Percentiles rank a stretch among this genome's conserved stretches.
These are phyloP conservation scores for Oxyscelio sp. DNA, from an alignment of 2,888 invertebrate species.

Conservation along the genomic window DNA sequence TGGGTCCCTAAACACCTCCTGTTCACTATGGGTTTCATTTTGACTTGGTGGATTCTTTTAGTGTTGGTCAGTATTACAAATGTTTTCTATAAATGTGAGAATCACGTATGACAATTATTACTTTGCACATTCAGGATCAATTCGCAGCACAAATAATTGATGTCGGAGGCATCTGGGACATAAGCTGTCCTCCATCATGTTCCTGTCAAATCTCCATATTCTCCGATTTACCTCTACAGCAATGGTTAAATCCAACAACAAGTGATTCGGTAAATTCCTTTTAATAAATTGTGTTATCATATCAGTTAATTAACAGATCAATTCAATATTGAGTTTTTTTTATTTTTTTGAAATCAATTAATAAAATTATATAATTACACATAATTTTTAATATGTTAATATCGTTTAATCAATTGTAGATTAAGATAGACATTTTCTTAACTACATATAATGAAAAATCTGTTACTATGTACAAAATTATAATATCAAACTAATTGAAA, in stretches of 20 bases:
- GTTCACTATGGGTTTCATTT: slow-evolving; percentile 76
- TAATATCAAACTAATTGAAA: background rate
- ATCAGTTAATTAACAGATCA: slow-evolving; percentile 32
- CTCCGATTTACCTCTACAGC: slow-evolving; percentile 85
- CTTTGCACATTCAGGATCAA: slow-evolving; percentile 71
- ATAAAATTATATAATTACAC: too few relatives aligned
- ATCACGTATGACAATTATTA: background rate
- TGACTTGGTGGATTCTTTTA: slow-evolving; percentile 71
- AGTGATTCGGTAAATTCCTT: slow-evolving; percentile 67
- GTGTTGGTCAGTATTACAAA: slow-evolving; percentile 74
- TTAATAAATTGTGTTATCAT: background rate
- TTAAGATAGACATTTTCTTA: too few relatives aligned
- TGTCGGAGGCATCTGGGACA: slow-evolving; percentile 83
- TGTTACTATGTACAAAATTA: too few relatives aligned
- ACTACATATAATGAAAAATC: background rate
- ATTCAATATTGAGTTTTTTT: slow-evolving; percentile 7
- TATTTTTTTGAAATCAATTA: background rate
- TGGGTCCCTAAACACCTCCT: slow-evolving; percentile 53
- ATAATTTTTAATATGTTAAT: too few relatives aligned
- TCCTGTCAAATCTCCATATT: slow-evolving; percentile 85
- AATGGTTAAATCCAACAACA: slow-evolving; percentile 80
- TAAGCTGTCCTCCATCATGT: slow-evolving; percentile 85
- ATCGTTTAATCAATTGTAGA: too few relatives aligned
- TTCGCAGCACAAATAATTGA: slow-evolving; percentile 81
- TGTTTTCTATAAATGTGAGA: too few relatives aligned